Evolutionary conservation across 2,888 invertebrate species (phyloP), one percentile per base, ranked within the genome.

Genomic region (Lithophane ornitopus): DNA sequence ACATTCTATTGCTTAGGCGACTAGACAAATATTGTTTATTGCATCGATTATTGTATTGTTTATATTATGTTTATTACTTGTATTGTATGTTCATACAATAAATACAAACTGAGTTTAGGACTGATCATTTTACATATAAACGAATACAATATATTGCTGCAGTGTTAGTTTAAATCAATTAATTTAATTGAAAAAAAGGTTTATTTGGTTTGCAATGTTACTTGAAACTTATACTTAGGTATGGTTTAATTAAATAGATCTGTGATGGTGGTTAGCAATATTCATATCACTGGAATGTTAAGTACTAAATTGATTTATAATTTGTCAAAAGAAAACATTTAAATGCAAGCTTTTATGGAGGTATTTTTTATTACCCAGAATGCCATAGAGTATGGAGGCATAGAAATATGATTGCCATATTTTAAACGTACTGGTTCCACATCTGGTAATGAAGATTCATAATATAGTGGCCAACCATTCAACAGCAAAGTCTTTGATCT

Each of bases 321-420:
- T 28, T 28, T 7, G 8, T 49, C 16, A 56, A 65, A 49, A 52
- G 14, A 49, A 49, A 49, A 28, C 19, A 72, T 63, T 76, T 74
- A 80, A 67, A 92, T 91, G 85, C 94, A 93, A 87, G 89, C 86
- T 88, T 93, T 94, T 68, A 96, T 91, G 14, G 94, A 93, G 58
- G 96, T 96, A 81, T 96, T 96, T 87, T 96, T 97, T 78, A 97
- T 92, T 6, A 97, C 96, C 97, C 97, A 97, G 93, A 98, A 98
- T 62, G 96, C 97, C 89, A 98, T 96, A 12, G 98, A 97, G 89
- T 97, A 97, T 66, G 97, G 97, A 9, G 97, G 97, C 93, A 98
- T 94, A 41, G 94, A 92, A 74, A 97, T 92, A 85, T 96, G 93
- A 68, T 94, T 94, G 2, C 94, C 93, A 89, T 95, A 94, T 79